A percentile compares a stretch with the other conserved stretches of the same genome.
Evolutionary conservation across 1,140 invertebrate species (phyloP).

Genomic region (Drosophila ambigua): DNA sequence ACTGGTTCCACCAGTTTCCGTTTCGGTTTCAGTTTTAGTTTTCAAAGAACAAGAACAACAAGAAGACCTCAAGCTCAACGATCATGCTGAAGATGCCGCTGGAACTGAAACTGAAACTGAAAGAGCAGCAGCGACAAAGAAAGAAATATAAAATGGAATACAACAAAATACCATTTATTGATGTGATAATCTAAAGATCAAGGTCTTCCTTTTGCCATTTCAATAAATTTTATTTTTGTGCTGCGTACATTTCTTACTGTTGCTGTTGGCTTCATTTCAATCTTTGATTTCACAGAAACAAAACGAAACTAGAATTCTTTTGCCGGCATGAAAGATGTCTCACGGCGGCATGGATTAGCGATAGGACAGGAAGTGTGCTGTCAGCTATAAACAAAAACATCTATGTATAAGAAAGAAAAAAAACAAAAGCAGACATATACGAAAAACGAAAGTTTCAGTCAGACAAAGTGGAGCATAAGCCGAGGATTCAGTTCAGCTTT

Average conservation of each 20-base stretch:
- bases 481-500: conserved; percentile 51
- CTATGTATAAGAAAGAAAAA: conserved; percentile 1
- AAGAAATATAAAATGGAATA: conserved; percentile 28
- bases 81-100: conserved; percentile 38
- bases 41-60: conserved; percentile 56
- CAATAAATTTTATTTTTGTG: conserved; percentile 57
- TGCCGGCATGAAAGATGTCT: conserved; percentile 26
- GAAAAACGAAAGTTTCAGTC: conserved; percentile 46
- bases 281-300: conserved; percentile 40
- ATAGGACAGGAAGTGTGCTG: conserved; percentile 52
- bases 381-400: conserved; percentile 5
- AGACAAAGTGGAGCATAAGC: conserved; percentile 56
- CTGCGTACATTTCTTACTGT: conserved; percentile 45
- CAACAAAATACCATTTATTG: conserved; percentile 73
- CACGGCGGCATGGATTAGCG: conserved; percentile 35
- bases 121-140: conserved; percentile 41
- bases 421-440: neutral
- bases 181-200: conserved; percentile 81
- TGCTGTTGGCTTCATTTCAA: conserved; percentile 6
- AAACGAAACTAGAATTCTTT: conserved; percentile 53
- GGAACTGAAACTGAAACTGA: conserved; percentile 29
- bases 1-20: conserved; percentile 76
- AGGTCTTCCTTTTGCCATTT: conserved; percentile 80
- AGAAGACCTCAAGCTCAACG: conserved; percentile 22
- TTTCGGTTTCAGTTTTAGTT: conserved; percentile 60